Percentiles rank a stretch among this genome's conserved stretches.
phyloP scores from a whole-genome alignment of 2,888 invertebrate species.

The Ceraclea dissimilis region DNA sequence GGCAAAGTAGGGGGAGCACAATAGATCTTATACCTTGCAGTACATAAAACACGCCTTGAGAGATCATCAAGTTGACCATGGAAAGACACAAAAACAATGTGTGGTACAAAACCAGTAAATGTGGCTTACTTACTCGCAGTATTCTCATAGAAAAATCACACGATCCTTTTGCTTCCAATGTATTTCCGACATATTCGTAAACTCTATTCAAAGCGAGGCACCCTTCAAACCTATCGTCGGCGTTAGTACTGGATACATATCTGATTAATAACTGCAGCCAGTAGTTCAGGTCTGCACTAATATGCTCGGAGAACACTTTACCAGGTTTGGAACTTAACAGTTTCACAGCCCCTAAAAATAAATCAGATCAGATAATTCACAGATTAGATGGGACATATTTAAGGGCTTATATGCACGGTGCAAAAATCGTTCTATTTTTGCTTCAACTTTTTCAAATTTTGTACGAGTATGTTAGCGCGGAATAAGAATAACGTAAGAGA shows the following conservation, averaged over 20 bases:
- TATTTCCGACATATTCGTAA: conserved; percentile 13
- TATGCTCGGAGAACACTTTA: conserved; percentile 6
- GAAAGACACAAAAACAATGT: no score
- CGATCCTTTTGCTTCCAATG: conserved; percentile 6
- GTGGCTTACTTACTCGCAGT: conserved; percentile 5
- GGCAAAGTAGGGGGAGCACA: no score
- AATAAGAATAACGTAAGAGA: no score
- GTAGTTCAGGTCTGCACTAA: conserved; percentile 13
- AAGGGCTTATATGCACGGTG: no score
- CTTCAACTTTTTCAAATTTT: no score
- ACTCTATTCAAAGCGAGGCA: conserved; percentile 14
- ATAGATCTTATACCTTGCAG: no score
- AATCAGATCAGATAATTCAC: background rate
- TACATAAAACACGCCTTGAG: no score
- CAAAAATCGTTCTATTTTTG: no score
- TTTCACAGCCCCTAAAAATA: conserved; percentile 11
- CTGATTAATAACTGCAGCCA: conserved; percentile 17
- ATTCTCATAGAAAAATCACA: conserved; percentile 3
- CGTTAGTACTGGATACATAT: conserved; percentile 15
- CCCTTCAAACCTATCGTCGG: conserved; percentile 15
- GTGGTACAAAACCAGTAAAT: no score
- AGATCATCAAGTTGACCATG: no score
- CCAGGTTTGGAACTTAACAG: conserved; percentile 10
- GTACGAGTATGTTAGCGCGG: no score
- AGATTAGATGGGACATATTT: no score